Evolutionary conservation across 2,888 invertebrate species (phyloP).

Genomic region (Lypha dubia): DNA sequence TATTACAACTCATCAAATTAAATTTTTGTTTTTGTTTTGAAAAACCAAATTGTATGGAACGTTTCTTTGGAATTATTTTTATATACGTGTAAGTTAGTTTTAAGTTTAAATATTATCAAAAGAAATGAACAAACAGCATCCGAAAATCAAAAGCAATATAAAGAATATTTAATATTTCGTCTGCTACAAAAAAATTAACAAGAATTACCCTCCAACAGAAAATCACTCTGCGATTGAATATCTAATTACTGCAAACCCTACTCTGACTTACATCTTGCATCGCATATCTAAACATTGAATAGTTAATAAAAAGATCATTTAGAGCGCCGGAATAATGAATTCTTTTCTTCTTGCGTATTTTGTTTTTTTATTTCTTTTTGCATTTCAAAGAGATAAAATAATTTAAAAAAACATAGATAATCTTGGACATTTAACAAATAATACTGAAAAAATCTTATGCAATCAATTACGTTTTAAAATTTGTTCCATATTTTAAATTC

Average conservation of each 20-base stretch:
- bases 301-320: slow-evolving; percentile 49
- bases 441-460: slow-evolving; percentile 27
- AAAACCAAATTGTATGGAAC: no score
- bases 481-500: slow-evolving; percentile 34
- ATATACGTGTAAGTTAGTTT: no score
- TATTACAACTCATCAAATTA: no score
- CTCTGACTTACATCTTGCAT: slow-evolving; percentile 8
- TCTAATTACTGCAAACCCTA: slow-evolving; percentile 20
- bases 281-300: slow-evolving; percentile 38
- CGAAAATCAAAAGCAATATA: no score
- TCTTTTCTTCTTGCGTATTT: slow-evolving; percentile 52
- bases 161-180: no score
- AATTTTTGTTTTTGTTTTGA: no score
- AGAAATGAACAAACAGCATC: no score
- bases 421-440: slow-evolving; percentile 56
- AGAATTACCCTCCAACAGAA: no score
- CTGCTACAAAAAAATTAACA: no score
- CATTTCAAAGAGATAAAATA: slow-evolving; percentile 14
- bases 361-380: slow-evolving; percentile 18
- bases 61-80: no score
- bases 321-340: slow-evolving; percentile 64
- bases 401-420: slow-evolving; percentile 55
- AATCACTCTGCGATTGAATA: no score
- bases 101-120: no score
- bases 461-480: slow-evolving; percentile 25